Evolutionary conservation across 2,113 vertebrate species (phyloP), one percentile per base, ranked within the genome.

Genomic region (Cichladusa arquata): DNA sequence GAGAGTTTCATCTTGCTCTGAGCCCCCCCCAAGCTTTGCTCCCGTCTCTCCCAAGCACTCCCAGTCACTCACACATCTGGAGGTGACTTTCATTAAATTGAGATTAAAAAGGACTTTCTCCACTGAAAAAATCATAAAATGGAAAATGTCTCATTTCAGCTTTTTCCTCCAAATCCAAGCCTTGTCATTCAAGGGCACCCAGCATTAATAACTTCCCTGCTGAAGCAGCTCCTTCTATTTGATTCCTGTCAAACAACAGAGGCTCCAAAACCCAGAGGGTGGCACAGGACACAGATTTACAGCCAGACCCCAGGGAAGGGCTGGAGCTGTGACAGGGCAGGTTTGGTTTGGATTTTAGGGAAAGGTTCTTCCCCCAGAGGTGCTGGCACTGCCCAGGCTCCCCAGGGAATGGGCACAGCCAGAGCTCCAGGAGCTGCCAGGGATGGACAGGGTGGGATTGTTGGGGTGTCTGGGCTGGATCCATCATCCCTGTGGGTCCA

Each of bases 111-210:
- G 51, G 64, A 78, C 76, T 70, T 76, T 91, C 76, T 86, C 44
- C 73, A 67, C 60, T 72, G 92, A 47, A 33, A 48, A 72, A 89
- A 91, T 72, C 62, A 78, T 56, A 72, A 86, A 71, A 95, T 40
- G 45, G 81, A 93, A 94, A 91, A 93, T 67, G 87, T 81, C 76
- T 96, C 81, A 86, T 90, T 94, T 88, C 94, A 74, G 92, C 88
- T 91, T 80, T 62, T 64, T 47, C 60, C 64, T 93, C 85, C 88
- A 44, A 81, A 56, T 22, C 47, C 0, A 1, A 90, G 69, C 23
- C 44, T 28, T 73, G 64, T 71, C 82, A 66, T 66, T 93, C 93
- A 83, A 86, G 71, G 79, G 51, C 8, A 3, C 66, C 42, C 81
- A 91, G 79, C 74, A 48, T 71, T 88, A 92, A 92, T 74, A 85